Evolutionary conservation across 2,113 vertebrate genomes (phyloP), one percentile per base, ranked within the genome.

Genomic region (Ancistrus triradiatus): DNA sequence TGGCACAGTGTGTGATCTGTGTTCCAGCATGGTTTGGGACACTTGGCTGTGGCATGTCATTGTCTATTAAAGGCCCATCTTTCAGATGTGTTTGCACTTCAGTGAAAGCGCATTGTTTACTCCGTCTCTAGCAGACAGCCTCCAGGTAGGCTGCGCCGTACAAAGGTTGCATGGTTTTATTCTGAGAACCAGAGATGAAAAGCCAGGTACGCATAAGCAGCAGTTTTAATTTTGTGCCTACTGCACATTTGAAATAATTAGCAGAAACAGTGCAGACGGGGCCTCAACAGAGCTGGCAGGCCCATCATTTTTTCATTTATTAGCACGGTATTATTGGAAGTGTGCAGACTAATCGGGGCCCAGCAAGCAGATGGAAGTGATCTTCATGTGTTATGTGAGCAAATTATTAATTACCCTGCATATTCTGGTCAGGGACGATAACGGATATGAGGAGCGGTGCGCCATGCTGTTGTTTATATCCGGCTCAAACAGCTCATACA

Each of bases 221-320:
- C 69, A 52, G 70, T 73, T 84, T 72, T 77, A 79, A 84, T 84
- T 83, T 72, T 7, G 68, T 70, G 73, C 66, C 46, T 37, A 59
- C 59, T 18, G 35, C 59, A 77, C 70, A 77, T 74, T 73, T 73
- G 71, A 77, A 82, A 83, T 84, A 82, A 87, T 82, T 85, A 82
- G 66, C 48, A 37, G 44, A 78, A 82, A 72, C 73, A 83, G 82
- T 86, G 72, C 79, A 78, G 83, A 81, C 77, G 78, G 80, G 19
- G 77, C 78, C 71, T 75, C 76, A 72, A 40, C 66, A 62, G 73
- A 81, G 62, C 68, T 63, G 52, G 9, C 38, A 74, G 60, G 47
- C 42, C 72, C 75, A 69, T 84, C 78, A 84, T 85, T 84, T 82
- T 84, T 81, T 84, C 75, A 80, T 85, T 86, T 84, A 83, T 85